A percentile compares a stretch with the other conserved stretches of the same genome.
phyloP scores from a whole-genome alignment of 1,140 invertebrate genomes.

The Asbolus verrucosus region DNA sequence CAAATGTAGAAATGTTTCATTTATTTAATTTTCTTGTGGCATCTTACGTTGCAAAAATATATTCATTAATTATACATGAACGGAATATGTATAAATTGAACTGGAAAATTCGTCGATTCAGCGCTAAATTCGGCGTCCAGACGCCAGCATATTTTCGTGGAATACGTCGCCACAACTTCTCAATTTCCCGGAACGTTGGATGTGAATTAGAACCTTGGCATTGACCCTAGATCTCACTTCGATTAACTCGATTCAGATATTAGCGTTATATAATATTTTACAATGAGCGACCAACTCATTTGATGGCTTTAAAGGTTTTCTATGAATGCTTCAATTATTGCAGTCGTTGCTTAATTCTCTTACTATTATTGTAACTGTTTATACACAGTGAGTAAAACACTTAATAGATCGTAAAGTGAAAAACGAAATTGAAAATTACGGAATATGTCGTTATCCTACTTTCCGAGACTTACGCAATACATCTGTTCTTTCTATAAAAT shows the following conservation, averaged over 20 bases:
- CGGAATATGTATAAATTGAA: too few relatives aligned
- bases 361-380: slow-evolving; percentile 15
- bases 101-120: too few relatives aligned
- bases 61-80: too few relatives aligned
- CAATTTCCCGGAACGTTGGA: background rate
- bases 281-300: background rate
- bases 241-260: background rate
- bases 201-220: slow-evolving; percentile 17
- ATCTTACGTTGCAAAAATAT: background rate
- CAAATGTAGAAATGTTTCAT: slow-evolving; percentile 4
- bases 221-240: slow-evolving; percentile 17
- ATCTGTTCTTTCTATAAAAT: too few relatives aligned
- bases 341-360: background rate
- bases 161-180: too few relatives aligned
- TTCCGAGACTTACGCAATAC: background rate
- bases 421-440: slow-evolving; percentile 29
- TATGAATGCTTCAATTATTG: background rate
- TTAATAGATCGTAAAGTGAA: slow-evolving; percentile 28
- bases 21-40: background rate
- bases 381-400: slow-evolving; percentile 4
- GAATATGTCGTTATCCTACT: slow-evolving; percentile 24
- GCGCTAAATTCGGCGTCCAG: too few relatives aligned
- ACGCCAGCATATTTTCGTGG: too few relatives aligned
- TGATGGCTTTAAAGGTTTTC: background rate
- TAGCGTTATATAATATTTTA: background rate